phyloP scores from a whole-genome alignment of 2,797 vertebrate genomes.

The Alfaro cultratus region DNA sequence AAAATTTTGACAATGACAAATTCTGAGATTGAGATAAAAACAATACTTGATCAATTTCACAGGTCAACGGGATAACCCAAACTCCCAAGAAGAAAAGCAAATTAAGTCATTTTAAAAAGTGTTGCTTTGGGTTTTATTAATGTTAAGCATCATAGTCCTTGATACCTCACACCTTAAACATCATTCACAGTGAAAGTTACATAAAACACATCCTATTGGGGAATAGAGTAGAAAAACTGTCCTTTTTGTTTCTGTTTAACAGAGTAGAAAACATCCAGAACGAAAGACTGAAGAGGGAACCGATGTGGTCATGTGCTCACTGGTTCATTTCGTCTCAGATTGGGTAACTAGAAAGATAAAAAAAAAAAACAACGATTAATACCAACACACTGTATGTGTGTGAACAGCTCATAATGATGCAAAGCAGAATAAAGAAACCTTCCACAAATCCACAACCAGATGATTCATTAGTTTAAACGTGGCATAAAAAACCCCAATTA shows the following conservation, averaged over 20 bases:
- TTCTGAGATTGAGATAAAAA: not conserved
- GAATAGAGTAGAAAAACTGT: not conserved
- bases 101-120: not conserved
- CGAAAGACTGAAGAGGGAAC: not conserved
- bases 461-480: no score
- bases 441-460: slow-evolving; percentile 32
- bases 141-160: not conserved
- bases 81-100: not conserved
- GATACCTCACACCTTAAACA: not conserved
- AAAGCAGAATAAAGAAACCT: slow-evolving; percentile 13
- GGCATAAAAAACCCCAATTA: not conserved
- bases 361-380: not conserved
- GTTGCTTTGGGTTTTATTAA: not conserved
- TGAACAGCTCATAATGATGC: slow-evolving; percentile 1
- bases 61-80: not conserved
- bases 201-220: not conserved
- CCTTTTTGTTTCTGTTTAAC: not conserved
- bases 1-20: not conserved
- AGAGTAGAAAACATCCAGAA: slow-evolving; percentile 9
- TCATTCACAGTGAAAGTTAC: slow-evolving; percentile 1
- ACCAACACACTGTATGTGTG: not conserved
- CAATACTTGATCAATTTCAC: not conserved
- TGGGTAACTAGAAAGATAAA: slow-evolving; percentile 76
- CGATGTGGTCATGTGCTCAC: slow-evolving; percentile 57
- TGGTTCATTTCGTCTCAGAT: slow-evolving; percentile 60